Evolutionary conservation across 2,797 vertebrate species (phyloP).

Genomic region (Botia almorhae): DNA sequence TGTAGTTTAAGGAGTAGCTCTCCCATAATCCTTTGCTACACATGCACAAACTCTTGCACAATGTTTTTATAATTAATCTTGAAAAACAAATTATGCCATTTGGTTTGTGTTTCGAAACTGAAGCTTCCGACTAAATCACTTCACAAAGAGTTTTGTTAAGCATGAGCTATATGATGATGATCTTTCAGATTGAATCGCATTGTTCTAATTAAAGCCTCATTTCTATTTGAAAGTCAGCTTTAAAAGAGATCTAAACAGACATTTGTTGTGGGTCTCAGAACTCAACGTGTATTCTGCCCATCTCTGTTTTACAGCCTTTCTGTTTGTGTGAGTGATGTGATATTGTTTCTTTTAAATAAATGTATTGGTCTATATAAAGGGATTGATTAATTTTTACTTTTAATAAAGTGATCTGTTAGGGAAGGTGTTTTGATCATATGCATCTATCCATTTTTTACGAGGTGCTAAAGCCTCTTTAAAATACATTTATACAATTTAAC

Average conservation of each 20-base stretch:
- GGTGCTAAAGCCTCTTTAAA: not conserved
- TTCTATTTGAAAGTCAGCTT: conserved; percentile 9
- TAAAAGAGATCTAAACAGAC: not conserved
- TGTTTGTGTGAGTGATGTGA: conserved; percentile 8
- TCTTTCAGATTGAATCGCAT: not conserved
- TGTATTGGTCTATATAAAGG: not conserved
- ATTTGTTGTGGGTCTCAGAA: conserved; percentile 1
- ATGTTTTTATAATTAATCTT: not conserved
- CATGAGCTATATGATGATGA: not conserved
- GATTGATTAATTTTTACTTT: not conserved
- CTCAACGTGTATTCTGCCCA: not conserved
- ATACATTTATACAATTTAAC: too few species aligned
- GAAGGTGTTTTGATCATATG: not conserved
- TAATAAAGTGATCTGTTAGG: not conserved
- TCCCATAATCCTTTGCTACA: not conserved
- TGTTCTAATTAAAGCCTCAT: not conserved
- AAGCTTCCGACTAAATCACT: conserved; percentile 14
- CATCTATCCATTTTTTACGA: too few species aligned
- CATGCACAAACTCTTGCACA: not conserved
- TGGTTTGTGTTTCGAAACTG: conserved; percentile 20
- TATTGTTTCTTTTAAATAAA: conserved; percentile 26
- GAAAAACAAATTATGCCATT: not conserved
- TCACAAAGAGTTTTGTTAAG: not conserved
- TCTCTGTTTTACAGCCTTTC: conserved; percentile 14
- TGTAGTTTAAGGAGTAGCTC: not conserved